Conservation (phyloP, 2,888 invertebrate genomes). For the Meloe dianella region DNA sequence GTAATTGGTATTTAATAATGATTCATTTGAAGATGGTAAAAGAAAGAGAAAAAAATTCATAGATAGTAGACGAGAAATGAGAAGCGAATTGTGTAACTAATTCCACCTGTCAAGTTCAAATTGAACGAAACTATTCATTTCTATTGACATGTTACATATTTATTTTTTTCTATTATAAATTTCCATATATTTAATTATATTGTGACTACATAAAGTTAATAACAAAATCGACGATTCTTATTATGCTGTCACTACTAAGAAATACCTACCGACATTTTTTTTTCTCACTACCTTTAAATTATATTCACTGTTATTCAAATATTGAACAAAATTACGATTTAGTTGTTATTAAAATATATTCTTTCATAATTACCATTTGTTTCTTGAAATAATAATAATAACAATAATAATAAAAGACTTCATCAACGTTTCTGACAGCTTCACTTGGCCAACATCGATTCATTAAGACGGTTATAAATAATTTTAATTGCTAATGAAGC, state of each 20-base stretch:
- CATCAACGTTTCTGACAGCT: conserved; percentile 6
- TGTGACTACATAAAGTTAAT: background rate
- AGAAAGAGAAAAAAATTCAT: background rate
- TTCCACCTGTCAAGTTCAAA: background rate
- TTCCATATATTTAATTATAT: background rate
- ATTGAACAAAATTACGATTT: background rate
- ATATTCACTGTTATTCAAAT: background rate
- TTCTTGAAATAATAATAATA: background rate
- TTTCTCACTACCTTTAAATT: background rate
- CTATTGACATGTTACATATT: background rate
- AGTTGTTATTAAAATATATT: background rate
- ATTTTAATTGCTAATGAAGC: conserved; percentile 9
- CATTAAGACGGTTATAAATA: conserved; percentile 3
- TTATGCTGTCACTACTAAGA: background rate
- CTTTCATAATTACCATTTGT: background rate
- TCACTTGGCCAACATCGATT: background rate
- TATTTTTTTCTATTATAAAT: background rate
- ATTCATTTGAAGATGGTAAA: background rate
- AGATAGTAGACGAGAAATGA: background rate
- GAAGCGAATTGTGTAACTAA: background rate
- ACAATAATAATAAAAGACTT: background rate
- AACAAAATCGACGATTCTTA: background rate
- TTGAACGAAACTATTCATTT: conserved; percentile 1
- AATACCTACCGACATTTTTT: background rate
- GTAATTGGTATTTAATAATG: background rate